A percentile compares a stretch with the other conserved stretches of the same genome.
Evolutionary conservation across 2,888 invertebrate species (phyloP).

Genomic region (Lepas anatifera): DNA sequence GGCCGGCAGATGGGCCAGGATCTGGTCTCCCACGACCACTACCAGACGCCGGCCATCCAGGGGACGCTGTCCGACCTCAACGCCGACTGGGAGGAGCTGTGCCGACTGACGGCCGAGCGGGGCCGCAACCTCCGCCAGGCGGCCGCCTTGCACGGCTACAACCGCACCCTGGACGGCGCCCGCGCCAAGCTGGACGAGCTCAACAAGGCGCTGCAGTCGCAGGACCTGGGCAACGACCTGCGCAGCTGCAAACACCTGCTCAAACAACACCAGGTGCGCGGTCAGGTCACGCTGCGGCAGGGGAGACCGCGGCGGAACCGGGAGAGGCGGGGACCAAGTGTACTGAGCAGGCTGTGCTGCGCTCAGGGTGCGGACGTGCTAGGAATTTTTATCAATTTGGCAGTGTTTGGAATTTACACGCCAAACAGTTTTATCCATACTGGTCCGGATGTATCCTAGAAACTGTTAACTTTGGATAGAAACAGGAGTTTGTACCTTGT

Average conservation of each 20-base stretch:
- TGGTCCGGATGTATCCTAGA: no score
- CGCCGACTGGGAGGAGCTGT: constrained; percentile 61
- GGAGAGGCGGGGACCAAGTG: no score
- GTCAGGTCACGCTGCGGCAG: no score
- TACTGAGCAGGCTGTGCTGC: no score
- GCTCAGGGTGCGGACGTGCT: no score
- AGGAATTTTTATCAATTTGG: no score
- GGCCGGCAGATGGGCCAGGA: constrained; percentile 44
- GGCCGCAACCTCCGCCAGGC: constrained; percentile 76
- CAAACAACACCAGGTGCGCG: neutral
- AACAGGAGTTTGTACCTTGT: no score
- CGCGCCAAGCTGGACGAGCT: constrained; percentile 74
- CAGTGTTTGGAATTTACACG: no score
- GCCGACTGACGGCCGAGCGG: constrained; percentile 51
- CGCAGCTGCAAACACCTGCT: constrained; percentile 81
- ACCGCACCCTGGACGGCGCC: constrained; percentile 72
- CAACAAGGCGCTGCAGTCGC: constrained; percentile 54
- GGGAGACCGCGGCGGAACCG: no score
- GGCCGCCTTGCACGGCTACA: constrained; percentile 57
- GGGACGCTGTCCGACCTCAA: constrained; percentile 55
- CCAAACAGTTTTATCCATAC: no score
- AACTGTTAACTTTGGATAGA: no score
- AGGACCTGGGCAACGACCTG: constrained; percentile 53
- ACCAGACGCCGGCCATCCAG: constrained; percentile 51
- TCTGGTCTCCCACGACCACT: constrained; percentile 56